phyloP scores from a whole-genome alignment of 2,113 vertebrate genomes.

The Oryzias curvinotus region DNA sequence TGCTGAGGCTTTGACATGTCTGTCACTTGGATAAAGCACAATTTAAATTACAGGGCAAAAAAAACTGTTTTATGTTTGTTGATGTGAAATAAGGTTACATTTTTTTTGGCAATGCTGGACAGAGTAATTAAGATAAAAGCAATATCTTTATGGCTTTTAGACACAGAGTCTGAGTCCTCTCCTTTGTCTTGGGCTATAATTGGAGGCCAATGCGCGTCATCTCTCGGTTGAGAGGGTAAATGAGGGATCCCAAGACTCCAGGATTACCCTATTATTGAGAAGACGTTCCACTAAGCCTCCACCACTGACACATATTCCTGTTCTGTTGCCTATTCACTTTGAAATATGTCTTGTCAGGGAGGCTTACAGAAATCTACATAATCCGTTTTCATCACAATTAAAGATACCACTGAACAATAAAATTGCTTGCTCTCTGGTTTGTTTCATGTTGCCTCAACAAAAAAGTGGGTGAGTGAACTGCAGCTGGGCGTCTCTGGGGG shows the following conservation, averaged over 20 bases:
- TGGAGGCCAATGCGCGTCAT: constrained; percentile 71
- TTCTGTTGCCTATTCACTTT: constrained; percentile 80
- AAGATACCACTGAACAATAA: constrained; percentile 85
- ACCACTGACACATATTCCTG: constrained; percentile 80
- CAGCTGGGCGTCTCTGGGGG: constrained; percentile 42
- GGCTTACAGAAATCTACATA: constrained; percentile 84
- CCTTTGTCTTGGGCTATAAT: constrained; percentile 71
- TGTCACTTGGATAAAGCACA: not conserved
- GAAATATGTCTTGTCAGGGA: constrained; percentile 81
- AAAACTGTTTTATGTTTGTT: constrained; percentile 12
- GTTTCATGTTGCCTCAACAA: constrained; percentile 73
- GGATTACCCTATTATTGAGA: constrained; percentile 81
- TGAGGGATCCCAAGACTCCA: constrained; percentile 80
- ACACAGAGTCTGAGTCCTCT: constrained; percentile 62
- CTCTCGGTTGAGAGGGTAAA: constrained; percentile 74
- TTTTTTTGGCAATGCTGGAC: constrained; percentile 19
- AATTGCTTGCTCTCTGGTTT: constrained; percentile 82
- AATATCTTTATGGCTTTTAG: constrained; percentile 67
- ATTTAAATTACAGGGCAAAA: not conserved
- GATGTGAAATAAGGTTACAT: constrained; percentile 14
- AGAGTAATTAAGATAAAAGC: constrained; percentile 60
- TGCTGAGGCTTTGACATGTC: too few species aligned
- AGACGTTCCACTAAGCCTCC: constrained; percentile 79
- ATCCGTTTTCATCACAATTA: constrained; percentile 84
- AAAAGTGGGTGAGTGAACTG: constrained; percentile 46